These are phyloP conservation scores for Cheilosia variabilis DNA, from an alignment of 2,888 invertebrate species.

Conservation along the genomic window DNA sequence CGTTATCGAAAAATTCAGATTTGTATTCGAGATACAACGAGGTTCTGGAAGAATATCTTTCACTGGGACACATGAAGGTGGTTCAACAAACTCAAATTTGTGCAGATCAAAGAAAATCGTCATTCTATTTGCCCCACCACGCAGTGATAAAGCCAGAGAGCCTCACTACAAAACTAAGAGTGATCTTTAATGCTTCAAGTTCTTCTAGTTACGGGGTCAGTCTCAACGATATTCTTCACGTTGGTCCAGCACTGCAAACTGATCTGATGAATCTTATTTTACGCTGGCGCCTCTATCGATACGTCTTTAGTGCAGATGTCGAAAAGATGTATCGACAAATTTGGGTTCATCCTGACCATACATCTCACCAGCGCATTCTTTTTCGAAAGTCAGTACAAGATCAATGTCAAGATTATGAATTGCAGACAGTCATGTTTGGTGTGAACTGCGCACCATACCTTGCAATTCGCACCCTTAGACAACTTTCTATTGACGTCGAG, in stretches of 20 bases:
- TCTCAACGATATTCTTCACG: neutral
- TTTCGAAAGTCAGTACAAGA: too few relatives aligned
- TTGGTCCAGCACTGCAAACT: neutral
- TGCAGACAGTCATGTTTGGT: too few relatives aligned
- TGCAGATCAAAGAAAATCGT: neutral
- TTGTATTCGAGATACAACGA: neutral
- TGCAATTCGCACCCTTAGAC: neutral
- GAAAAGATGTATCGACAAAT: too few relatives aligned
- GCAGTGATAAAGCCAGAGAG: neutral
- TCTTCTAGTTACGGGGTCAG: neutral
- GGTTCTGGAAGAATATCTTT: neutral
- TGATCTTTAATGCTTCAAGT: constrained; percentile 8
- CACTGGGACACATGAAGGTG: neutral
- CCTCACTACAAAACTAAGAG: constrained; percentile 8
- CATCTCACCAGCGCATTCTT: too few relatives aligned
- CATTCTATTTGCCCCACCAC: neutral
- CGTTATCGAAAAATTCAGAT: neutral
- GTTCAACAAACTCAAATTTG: neutral
- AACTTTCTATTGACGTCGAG: neutral
- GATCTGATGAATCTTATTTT: neutral
- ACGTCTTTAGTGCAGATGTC: too few relatives aligned
- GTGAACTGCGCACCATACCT: neutral
- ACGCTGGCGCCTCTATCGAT: neutral
- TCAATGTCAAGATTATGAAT: too few relatives aligned
- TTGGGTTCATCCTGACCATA: too few relatives aligned